Base-by-base conservation (phyloP, 2,113 vertebrate species). In the Lagopus muta region DNA sequence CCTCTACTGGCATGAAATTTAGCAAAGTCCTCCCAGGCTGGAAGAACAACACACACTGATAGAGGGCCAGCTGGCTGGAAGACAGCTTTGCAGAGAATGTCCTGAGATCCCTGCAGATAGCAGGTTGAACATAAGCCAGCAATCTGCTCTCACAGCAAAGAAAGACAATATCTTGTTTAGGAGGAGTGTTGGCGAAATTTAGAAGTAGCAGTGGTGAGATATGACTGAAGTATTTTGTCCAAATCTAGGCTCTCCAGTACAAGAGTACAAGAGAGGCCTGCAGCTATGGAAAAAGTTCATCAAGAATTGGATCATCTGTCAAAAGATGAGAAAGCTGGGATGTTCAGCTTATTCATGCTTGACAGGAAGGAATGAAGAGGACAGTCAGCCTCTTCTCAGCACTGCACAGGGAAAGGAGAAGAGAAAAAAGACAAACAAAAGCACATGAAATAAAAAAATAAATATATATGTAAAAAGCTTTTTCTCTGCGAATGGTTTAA, bases 51-150 rank as follows among this genome's bases (percentile, higher is more conserved):
- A 57, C 6, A 6, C 27, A 86, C 60, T 34, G 1, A 0, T 45
- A 19, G 8, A 67, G 15, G 20, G 42, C 10, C n/a, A 69, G 34
- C 7, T 27, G 22, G 19, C 19, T 54, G 42, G 5, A 40, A 64
- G 10, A 38, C 25, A 64, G 25, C 36, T 11, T 64, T 64, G 61
- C 25, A 40, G 61, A 79, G 40, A 34, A 45, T 10, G 4, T 5
- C 0, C 0, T 27, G 36, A 47, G 18, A 3, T 5, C 0, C 0
- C 27, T 61, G 40, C 32, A 24, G 38, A 58, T 27, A 70, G 22
- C 16, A 81, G 54, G 17, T 6, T 36, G 65, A 65, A 36, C 11
- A 11, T 34, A 3, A 71, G n/a, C 27, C 22, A 66, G 28, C 13
- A 42, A 34, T 11, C 4, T 40, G 25, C 1, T 18, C 40, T 71